Conservation (phyloP, 1,140 invertebrate genomes). For the Mycetomoellerius zeteki region DNA sequence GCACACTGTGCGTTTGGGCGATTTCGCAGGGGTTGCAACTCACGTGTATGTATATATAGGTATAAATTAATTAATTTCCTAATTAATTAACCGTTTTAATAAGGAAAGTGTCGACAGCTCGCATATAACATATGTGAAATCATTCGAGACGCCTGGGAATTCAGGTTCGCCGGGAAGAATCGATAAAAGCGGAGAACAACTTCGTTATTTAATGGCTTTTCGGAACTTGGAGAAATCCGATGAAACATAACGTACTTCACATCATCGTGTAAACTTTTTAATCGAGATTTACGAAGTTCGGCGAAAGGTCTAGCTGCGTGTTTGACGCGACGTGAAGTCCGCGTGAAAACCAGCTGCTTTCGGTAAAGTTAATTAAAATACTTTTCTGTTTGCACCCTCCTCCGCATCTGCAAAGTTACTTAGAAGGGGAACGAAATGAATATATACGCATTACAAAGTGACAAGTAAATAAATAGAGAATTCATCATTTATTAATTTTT, state of each 20-base stretch:
- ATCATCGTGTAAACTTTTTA: slow-evolving; percentile 60
- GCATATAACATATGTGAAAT: slow-evolving; percentile 47
- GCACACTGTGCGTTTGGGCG: background rate
- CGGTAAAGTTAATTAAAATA: slow-evolving; percentile 57
- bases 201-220: slow-evolving; percentile 62
- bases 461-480: background rate
- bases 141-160: slow-evolving; percentile 37
- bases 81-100: slow-evolving; percentile 61
- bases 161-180: slow-evolving; percentile 21
- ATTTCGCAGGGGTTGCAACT: slow-evolving; percentile 9
- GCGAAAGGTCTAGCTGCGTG: slow-evolving; percentile 47
- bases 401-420: background rate
- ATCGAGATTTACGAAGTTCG: slow-evolving; percentile 58
- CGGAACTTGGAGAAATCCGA: slow-evolving; percentile 50
- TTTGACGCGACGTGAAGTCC: slow-evolving; percentile 53
- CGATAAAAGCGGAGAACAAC: slow-evolving; percentile 40
- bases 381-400: slow-evolving; percentile 24
- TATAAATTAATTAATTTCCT: slow-evolving; percentile 37
- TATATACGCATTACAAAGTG: background rate
- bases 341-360: slow-evolving; percentile 43
- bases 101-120: slow-evolving; percentile 53
- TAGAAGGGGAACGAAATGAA: background rate
- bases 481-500: background rate
- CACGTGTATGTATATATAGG: too few relatives aligned
- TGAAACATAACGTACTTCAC: slow-evolving; percentile 49